Percentiles rank a stretch among this genome's conserved stretches.
These are phyloP conservation scores for Thymelicus lineola DNA, from an alignment of 2,888 invertebrate genomes.

Conservation along the genomic window DNA sequence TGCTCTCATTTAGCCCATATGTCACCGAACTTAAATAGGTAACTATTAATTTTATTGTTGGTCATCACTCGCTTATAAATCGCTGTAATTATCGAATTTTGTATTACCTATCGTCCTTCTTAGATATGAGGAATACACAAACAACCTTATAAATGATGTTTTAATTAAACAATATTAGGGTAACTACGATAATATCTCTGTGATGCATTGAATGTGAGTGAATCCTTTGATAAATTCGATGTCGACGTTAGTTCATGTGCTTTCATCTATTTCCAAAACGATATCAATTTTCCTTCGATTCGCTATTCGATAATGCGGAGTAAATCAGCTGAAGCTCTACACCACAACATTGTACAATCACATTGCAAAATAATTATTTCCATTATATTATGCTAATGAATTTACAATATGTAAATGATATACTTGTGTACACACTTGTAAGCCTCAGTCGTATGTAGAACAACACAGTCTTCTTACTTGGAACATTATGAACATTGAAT, in stretches of 20 bases:
- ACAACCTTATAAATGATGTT: too few species aligned
- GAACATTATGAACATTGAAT: background rate
- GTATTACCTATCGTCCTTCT: too few species aligned
- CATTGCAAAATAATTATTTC: conserved; percentile 7
- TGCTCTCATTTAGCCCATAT: conserved; percentile 35
- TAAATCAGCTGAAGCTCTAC: background rate
- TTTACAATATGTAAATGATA: conserved; percentile 2
- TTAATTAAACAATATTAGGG: too few species aligned
- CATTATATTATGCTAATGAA: conserved; percentile 7
- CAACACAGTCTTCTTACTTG: background rate
- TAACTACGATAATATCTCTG: too few species aligned
- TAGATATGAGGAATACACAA: too few species aligned
- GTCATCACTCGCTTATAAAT: conserved; percentile 41
- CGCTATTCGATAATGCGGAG: background rate
- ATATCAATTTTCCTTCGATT: background rate
- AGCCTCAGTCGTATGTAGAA: conserved; percentile 9
- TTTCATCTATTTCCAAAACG: too few species aligned
- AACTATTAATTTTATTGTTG: conserved; percentile 48
- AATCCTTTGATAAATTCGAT: too few species aligned
- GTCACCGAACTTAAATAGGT: conserved; percentile 46
- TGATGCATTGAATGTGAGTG: too few species aligned
- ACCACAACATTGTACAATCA: background rate
- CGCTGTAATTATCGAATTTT: conserved; percentile 3
- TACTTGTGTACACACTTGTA: conserved; percentile 7
- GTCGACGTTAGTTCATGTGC: too few species aligned